Conservation (phyloP, 2,888 invertebrate genomes). For the Acronicta leporina region DNA sequence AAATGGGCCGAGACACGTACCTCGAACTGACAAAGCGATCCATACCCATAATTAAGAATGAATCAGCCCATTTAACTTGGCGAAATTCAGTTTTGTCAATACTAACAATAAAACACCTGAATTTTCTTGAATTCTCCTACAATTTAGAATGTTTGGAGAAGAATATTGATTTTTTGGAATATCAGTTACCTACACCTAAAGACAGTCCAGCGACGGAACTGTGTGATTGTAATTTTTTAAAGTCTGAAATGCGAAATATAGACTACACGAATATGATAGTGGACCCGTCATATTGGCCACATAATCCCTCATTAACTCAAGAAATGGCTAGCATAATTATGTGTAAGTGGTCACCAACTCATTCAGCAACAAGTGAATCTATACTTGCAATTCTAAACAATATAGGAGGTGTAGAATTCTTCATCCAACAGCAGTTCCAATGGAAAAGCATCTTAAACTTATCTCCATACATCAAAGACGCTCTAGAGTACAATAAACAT, state of each 20-base stretch:
- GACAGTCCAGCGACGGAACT: conserved; percentile 68
- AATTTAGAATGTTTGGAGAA: conserved; percentile 74
- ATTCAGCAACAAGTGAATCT: conserved; percentile 61
- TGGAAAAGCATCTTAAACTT: conserved; percentile 70
- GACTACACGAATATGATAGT: conserved; percentile 75
- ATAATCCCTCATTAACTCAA: conserved; percentile 68
- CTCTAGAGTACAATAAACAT: conserved; percentile 42
- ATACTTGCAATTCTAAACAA: conserved; percentile 76
- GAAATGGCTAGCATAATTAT: conserved; percentile 67
- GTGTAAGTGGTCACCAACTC: conserved; percentile 75
- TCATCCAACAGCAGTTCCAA: conserved; percentile 51
- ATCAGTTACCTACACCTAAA: conserved; percentile 65
- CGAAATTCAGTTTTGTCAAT: conserved; percentile 68
- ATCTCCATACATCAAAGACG: conserved; percentile 60
- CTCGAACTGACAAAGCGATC: conserved; percentile 70
- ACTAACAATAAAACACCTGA: conserved; percentile 71
- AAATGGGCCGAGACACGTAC: conserved; percentile 60
- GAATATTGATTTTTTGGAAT: conserved; percentile 68
- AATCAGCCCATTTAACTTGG: conserved; percentile 69
- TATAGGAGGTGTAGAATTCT: conserved; percentile 75
- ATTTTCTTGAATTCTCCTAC: conserved; percentile 70
- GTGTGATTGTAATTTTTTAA: conserved; percentile 63
- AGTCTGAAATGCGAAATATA: conserved; percentile 65
- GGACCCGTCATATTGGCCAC: conserved; percentile 78
- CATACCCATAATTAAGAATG: conserved; percentile 68